These are phyloP conservation scores for Chamaetylas fuelleborni DNA, from an alignment of 2,113 vertebrate genomes.

Conservation along the genomic window DNA sequence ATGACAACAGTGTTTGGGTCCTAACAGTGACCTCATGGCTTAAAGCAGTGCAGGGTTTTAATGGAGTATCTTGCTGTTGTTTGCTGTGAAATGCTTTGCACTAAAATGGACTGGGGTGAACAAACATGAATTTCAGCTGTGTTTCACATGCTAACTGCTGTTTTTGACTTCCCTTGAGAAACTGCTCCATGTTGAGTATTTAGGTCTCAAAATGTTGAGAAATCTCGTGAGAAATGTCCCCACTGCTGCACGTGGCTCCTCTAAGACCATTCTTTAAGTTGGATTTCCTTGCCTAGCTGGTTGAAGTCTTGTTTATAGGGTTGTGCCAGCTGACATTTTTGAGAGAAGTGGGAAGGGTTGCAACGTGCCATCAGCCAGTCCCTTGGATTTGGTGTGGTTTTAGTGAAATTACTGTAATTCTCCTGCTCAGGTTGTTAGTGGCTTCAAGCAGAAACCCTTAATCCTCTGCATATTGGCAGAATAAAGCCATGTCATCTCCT, in stretches of 20 bases:
- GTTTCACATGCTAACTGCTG: neutral
- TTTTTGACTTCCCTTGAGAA: neutral
- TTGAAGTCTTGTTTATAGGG: neutral
- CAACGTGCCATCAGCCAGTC: neutral
- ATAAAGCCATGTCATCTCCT: constrained; percentile 39
- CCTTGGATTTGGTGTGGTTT: constrained; percentile 22
- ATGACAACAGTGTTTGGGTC: neutral
- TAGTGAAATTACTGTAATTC: constrained; percentile 49
- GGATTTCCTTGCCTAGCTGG: neutral
- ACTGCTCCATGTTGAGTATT: neutral
- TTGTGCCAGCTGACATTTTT: neutral
- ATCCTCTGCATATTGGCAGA: constrained; percentile 50
- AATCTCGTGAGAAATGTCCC: neutral
- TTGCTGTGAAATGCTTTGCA: neutral
- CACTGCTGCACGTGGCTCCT: neutral
- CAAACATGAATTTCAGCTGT: neutral
- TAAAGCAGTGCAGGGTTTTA: neutral
- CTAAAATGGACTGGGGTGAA: neutral
- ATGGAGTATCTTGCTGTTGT: neutral
- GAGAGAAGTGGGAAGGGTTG: neutral
- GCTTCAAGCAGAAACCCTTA: constrained; percentile 34
- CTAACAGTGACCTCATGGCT: neutral
- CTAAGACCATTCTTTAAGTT: neutral
- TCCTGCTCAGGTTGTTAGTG: constrained; percentile 37
- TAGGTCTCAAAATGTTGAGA: neutral